Evolutionary conservation across 2,888 invertebrate genomes (phyloP).

Genomic region (Loripinus fragilis): DNA sequence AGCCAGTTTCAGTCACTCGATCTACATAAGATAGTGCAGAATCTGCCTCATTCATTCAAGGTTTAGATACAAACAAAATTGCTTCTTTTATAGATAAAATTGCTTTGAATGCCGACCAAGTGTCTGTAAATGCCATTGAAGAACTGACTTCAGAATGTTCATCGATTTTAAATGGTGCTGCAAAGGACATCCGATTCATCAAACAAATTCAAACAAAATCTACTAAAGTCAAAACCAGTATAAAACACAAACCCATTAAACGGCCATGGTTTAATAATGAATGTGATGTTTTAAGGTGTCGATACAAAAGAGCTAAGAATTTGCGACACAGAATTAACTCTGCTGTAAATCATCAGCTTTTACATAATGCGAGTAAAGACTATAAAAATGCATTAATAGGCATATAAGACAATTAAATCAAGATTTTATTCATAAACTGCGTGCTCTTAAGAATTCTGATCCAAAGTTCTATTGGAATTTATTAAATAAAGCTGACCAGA

Average conservation of each 20-base stretch:
- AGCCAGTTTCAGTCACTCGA: neutral
- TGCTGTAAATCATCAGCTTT: neutral
- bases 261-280: slow-evolving; percentile 13
- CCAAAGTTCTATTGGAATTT: slow-evolving; percentile 8
- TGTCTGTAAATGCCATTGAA: neutral
- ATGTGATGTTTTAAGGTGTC: neutral
- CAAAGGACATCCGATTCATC: neutral
- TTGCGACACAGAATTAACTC: neutral
- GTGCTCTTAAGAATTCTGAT: neutral
- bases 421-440: neutral
- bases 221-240: neutral
- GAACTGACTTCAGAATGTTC: neutral
- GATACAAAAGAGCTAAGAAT: slow-evolving; percentile 3
- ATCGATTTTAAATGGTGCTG: neutral
- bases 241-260: neutral
- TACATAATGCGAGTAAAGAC: slow-evolving; percentile 10
- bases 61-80: neutral
- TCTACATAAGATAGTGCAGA: neutral
- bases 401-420: neutral
- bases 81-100: neutral
- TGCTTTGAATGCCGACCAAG: neutral
- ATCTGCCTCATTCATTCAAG: neutral
- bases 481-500: neutral
- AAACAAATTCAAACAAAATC: neutral
- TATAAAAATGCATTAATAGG: slow-evolving; percentile 6